Evolutionary conservation across 2,797 vertebrate genomes (phyloP).

Genomic region (Enteromius anoplus): DNA sequence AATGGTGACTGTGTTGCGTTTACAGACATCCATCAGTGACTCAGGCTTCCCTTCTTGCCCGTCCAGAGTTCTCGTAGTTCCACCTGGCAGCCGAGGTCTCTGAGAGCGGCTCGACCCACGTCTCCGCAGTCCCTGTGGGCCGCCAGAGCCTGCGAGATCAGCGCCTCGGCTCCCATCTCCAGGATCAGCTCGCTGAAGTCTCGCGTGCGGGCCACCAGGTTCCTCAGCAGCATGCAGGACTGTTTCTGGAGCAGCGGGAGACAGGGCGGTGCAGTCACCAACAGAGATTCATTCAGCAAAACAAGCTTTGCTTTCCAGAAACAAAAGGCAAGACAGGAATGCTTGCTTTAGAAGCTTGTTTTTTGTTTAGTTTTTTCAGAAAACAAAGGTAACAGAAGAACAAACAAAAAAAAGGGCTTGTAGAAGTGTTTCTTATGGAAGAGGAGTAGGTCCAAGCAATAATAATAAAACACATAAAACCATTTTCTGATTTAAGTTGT

Average conservation of each 20-base stretch:
- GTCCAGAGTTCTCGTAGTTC: constrained; percentile 95
- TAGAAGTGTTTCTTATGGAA: background rate
- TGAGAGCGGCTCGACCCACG: constrained; percentile 85
- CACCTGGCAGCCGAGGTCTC: constrained; percentile 92
- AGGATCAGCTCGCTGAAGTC: constrained; percentile 83
- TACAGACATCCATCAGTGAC: constrained; percentile 68
- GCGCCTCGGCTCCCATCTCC: constrained; percentile 90
- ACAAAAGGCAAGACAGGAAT: background rate
- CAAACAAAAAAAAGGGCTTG: background rate
- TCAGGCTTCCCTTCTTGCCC: constrained; percentile 88
- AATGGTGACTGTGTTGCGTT: background rate
- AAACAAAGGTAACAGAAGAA: background rate
- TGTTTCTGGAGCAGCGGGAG: constrained; percentile 81
- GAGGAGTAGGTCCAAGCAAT: background rate
- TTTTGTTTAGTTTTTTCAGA: background rate
- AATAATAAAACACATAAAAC: background rate
- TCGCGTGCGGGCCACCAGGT: constrained; percentile 84
- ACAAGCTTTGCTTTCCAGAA: background rate
- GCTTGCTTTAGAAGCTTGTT: background rate
- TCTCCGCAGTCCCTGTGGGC: constrained; percentile 86
- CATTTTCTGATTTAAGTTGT: too few relatives aligned
- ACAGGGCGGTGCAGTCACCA: too few relatives aligned
- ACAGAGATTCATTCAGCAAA: background rate
- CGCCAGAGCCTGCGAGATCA: constrained; percentile 83
- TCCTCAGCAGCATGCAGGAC: constrained; percentile 92